Evolutionary conservation across 2,113 vertebrate genomes (phyloP).

Genomic region (Diadophis punctatus): DNA sequence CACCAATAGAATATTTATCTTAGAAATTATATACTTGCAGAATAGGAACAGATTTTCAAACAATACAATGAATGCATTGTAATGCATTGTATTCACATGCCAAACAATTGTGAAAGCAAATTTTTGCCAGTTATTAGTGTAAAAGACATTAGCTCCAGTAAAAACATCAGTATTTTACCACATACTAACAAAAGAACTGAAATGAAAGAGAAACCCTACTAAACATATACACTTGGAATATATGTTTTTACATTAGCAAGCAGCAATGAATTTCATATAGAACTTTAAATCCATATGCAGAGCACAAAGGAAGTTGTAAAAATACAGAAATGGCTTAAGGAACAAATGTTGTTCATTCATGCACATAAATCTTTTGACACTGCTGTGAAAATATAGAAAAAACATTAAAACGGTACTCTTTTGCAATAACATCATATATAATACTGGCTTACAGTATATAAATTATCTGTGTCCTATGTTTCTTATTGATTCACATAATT

Average conservation of each 20-base stretch:
- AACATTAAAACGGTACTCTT: neutral
- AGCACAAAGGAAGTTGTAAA: neutral
- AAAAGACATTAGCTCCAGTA: neutral
- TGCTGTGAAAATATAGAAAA: neutral
- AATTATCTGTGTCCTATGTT: neutral
- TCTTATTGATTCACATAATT: neutral
- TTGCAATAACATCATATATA: neutral
- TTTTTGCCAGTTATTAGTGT: neutral
- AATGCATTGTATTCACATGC: neutral
- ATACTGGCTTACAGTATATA: neutral
- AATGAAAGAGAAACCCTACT: neutral
- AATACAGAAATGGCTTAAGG: neutral
- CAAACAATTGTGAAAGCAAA: neutral
- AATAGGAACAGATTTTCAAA: neutral
- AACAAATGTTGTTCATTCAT: neutral
- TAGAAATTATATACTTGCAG: neutral
- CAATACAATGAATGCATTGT: neutral
- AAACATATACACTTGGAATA: neutral
- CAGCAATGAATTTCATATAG: neutral
- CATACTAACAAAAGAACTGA: neutral
- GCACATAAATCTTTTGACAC: neutral
- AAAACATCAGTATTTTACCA: neutral
- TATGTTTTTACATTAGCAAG: neutral
- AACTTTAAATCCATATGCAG: neutral
- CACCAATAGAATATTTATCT: neutral